Percentiles rank a stretch among this genome's conserved stretches.
Conservation (phyloP, 2,888 invertebrate genomes). For the Lasiommata megera region DNA sequence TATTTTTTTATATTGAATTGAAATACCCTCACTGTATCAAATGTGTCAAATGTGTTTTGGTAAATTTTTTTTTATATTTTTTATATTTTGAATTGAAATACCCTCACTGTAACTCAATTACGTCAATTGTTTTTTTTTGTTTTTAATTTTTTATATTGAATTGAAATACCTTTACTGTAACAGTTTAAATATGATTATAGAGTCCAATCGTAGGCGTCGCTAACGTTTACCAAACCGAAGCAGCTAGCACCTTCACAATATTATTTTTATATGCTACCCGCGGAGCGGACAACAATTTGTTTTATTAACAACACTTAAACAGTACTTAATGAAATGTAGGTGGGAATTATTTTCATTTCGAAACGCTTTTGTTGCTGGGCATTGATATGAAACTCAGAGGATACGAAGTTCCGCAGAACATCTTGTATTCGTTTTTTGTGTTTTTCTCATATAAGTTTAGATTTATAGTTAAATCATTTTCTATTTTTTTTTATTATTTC, state of each 20-base stretch:
- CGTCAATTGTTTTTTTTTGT: not conserved
- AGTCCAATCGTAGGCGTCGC: constrained; percentile 62
- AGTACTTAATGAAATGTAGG: constrained; percentile 73
- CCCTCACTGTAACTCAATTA: constrained; percentile 18
- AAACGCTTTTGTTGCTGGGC: constrained; percentile 29
- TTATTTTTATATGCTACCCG: constrained; percentile 45
- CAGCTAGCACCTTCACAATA: constrained; percentile 52
- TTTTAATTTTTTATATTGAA: not conserved
- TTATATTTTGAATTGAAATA: too few relatives aligned
- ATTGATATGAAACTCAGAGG: not conserved
- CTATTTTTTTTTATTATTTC: too few relatives aligned
- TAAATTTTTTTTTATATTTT: too few relatives aligned
- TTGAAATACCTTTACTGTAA: not conserved
- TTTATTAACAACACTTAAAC: constrained; percentile 73
- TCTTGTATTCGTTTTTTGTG: too few relatives aligned
- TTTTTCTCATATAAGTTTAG: too few relatives aligned
- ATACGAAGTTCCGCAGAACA: not conserved
- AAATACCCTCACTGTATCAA: constrained; percentile 12
- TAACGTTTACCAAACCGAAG: constrained; percentile 71
- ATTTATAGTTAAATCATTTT: too few relatives aligned
- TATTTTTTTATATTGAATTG: too few relatives aligned
- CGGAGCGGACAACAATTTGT: constrained; percentile 61
- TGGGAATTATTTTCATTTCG: constrained; percentile 49
- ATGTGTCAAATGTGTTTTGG: too few relatives aligned
- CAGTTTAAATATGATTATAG: constrained; percentile 24